Evolutionary conservation across 2,113 vertebrate genomes (phyloP).

Genomic region (Elachura formosa): DNA sequence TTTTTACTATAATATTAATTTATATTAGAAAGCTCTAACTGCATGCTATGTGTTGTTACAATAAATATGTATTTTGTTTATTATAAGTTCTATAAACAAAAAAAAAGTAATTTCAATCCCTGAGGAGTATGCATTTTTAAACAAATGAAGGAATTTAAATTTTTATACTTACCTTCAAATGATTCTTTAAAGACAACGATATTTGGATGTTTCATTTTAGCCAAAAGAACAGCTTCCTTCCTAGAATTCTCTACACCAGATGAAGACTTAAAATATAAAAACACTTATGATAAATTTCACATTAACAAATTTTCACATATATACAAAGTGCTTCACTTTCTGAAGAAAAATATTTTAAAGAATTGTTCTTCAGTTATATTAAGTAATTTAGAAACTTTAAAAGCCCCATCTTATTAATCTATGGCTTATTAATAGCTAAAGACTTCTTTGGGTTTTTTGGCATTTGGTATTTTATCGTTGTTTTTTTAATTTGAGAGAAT

Average conservation of each 20-base stretch:
- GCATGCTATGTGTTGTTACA: background rate
- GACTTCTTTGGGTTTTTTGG: fast-evolving
- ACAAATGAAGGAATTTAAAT: background rate
- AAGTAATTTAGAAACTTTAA: background rate
- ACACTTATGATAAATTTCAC: background rate
- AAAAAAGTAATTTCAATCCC: background rate
- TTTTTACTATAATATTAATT: background rate
- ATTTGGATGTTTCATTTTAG: slow-evolving; percentile 89
- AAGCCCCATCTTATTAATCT: background rate
- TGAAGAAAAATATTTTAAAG: background rate
- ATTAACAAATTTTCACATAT: background rate
- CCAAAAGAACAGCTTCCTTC: slow-evolving; percentile 84
- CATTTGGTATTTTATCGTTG: background rate
- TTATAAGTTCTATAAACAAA: background rate
- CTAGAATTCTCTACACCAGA: slow-evolving; percentile 70
- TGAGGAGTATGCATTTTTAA: background rate
- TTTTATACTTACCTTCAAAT: slow-evolving; percentile 81
- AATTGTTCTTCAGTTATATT: background rate
- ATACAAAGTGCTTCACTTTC: background rate
- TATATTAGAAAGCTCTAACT: background rate
- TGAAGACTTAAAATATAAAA: slow-evolving; percentile 72
- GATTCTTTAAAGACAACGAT: slow-evolving; percentile 86
- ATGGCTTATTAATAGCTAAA: background rate
- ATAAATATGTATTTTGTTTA: background rate
- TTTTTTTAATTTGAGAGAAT: background rate